Evolutionary conservation across 1,140 invertebrate genomes (phyloP).

Genomic region (Lordiphosa collinella): DNA sequence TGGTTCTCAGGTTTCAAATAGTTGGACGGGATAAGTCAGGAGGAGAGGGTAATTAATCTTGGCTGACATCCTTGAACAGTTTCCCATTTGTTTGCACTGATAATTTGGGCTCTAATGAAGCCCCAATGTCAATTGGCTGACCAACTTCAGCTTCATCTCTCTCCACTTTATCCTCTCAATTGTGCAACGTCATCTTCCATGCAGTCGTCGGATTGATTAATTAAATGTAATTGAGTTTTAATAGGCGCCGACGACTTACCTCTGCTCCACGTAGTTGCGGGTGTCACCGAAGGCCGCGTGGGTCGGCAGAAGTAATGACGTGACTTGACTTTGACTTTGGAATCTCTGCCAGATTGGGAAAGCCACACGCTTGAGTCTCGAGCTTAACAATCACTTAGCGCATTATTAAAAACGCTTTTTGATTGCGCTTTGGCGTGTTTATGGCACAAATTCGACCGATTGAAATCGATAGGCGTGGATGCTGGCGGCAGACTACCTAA

Average conservation of each 20-base stretch:
- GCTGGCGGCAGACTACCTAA: conserved; percentile 7
- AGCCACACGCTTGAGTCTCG: conserved; percentile 16
- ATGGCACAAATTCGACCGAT: conserved; percentile 13
- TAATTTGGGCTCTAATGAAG: conserved; percentile 48
- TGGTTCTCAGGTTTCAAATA: conserved; percentile 8
- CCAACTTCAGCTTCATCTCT: not conserved
- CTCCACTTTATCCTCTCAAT: not conserved
- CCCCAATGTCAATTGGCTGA: conserved; percentile 11
- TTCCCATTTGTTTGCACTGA: conserved; percentile 61
- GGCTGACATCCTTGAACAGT: conserved; percentile 9
- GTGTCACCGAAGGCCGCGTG: conserved; percentile 60
- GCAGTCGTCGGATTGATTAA: conserved; percentile 58
- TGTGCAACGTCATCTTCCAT: conserved; percentile 33
- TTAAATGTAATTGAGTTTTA: conserved; percentile 75
- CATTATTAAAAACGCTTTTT: conserved; percentile 77
- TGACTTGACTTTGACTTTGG: conserved; percentile 16
- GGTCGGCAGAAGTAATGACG: conserved; percentile 39
- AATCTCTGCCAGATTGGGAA: conserved; percentile 21
- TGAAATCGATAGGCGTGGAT: conserved; percentile 58
- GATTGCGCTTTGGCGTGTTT: conserved; percentile 69
- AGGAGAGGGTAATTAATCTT: not conserved
- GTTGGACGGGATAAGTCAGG: no score
- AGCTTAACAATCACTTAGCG: conserved; percentile 75
- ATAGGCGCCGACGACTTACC: conserved; percentile 33
- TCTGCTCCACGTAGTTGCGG: conserved; percentile 18